These are phyloP conservation scores for Toxotes lorentzi DNA, from an alignment of 2,797 vertebrate genomes.

Conservation along the genomic window DNA sequence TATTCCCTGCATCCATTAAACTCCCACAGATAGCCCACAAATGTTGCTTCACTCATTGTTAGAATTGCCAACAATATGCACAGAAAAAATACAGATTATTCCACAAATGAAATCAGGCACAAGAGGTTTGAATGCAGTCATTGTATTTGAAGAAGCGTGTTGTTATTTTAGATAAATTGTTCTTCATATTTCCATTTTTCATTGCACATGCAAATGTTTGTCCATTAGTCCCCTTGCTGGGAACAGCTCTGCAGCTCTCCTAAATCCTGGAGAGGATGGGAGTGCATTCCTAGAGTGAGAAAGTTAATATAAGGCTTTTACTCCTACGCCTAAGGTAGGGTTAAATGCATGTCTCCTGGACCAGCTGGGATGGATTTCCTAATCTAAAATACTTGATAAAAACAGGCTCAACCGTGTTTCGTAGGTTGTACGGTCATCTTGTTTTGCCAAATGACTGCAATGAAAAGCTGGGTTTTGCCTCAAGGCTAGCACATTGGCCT, in stretches of 20 bases:
- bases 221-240: neutral
- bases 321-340: neutral
- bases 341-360: neutral
- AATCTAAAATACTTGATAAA: constrained; percentile 2
- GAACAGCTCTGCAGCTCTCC: constrained; percentile 13
- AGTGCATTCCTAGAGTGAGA: neutral
- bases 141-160: constrained; percentile 16
- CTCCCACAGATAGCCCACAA: neutral
- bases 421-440: neutral
- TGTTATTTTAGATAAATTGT: neutral
- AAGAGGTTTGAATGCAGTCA: neutral
- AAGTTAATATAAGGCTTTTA: constrained; percentile 7
- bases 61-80: neutral
- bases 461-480: neutral
- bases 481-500: constrained; percentile 1
- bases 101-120: neutral
- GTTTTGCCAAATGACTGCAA: constrained; percentile 1
- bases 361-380: constrained; percentile 11
- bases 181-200: neutral
- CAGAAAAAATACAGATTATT: neutral
- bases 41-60: constrained; percentile 11
- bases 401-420: constrained; percentile 13
- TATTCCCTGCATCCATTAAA: neutral
- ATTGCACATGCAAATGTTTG: neutral
- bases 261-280: neutral